Conservation (phyloP, 1,140 invertebrate genomes). For the Mycetomoellerius zeteki region DNA sequence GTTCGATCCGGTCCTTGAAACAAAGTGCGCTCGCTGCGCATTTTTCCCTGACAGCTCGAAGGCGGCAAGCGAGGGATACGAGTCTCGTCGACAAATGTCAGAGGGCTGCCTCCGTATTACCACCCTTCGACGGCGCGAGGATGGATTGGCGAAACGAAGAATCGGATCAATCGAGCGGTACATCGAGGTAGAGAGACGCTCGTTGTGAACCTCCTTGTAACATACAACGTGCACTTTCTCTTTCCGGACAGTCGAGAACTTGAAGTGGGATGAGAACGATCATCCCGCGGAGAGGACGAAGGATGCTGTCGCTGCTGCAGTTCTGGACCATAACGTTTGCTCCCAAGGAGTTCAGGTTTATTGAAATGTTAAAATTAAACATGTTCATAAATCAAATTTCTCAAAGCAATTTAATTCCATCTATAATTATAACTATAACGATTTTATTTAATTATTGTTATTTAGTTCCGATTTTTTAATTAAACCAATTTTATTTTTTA, state of each 20-base stretch:
- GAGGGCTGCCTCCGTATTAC: constrained; percentile 28
- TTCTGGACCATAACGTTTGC: constrained; percentile 64
- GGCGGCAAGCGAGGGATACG: constrained; percentile 6
- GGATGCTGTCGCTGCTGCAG: constrained; percentile 70
- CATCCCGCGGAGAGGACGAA: constrained; percentile 68
- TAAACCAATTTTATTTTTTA: not conserved
- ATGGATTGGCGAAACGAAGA: constrained; percentile 79
- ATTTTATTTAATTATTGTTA: not conserved
- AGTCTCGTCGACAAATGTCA: constrained; percentile 46
- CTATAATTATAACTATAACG: not conserved
- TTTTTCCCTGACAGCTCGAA: constrained; percentile 36
- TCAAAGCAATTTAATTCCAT: not conserved
- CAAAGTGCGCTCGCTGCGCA: constrained; percentile 41
- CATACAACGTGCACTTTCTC: constrained; percentile 22
- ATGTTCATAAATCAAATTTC: not conserved
- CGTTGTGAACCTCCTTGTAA: constrained; percentile 6
- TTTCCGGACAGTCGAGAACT: constrained; percentile 76
- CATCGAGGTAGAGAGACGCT: constrained; percentile 56
- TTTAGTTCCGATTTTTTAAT: not conserved
- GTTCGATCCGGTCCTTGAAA: constrained; percentile 16
- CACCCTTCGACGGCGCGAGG: constrained; percentile 44
- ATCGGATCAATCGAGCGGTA: constrained; percentile 76
- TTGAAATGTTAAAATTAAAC: not conserved
- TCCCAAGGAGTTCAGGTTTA: constrained; percentile 72
- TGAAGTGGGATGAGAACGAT: constrained; percentile 72